A percentile compares a stretch with the other conserved stretches of the same genome.
Evolutionary conservation across 2,797 vertebrate genomes (phyloP).

Genomic region (Pangasius sanitwongsei): DNA sequence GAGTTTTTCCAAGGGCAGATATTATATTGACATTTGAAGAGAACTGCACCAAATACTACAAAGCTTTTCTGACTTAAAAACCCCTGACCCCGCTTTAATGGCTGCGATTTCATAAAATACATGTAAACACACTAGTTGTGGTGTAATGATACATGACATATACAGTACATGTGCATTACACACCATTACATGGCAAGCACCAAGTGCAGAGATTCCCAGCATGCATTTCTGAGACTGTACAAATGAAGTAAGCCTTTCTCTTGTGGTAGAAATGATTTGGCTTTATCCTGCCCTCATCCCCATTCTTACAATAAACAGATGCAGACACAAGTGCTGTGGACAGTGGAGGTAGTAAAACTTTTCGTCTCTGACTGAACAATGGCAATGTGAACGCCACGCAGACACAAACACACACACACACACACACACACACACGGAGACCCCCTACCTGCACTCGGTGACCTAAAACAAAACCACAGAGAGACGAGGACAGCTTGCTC

Average conservation of each 20-base stretch:
- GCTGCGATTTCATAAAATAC: background rate
- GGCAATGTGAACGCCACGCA: constrained; percentile 11
- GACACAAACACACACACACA: constrained; percentile 28
- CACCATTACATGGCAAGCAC: background rate
- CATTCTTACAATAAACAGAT: constrained; percentile 25
- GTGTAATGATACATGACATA: background rate
- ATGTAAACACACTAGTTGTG: background rate
- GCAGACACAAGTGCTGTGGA: constrained; percentile 9
- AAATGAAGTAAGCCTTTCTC: background rate
- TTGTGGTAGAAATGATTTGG: background rate
- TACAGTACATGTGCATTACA: background rate
- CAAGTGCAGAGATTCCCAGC: background rate
- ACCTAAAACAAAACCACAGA: constrained; percentile 21
- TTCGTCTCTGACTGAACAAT: constrained; percentile 11
- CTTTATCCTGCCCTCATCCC: background rate
- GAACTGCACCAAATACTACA: background rate
- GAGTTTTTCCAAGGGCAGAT: background rate
- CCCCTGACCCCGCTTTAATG: background rate
- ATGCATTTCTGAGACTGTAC: background rate
- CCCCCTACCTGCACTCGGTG: constrained; percentile 38
- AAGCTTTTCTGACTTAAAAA: background rate
- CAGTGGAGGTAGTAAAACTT: constrained; percentile 32
- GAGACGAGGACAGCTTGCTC: constrained; percentile 57
- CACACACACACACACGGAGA: constrained; percentile 15
- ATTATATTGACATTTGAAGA: background rate